phyloP scores from a whole-genome alignment of 2,888 invertebrate species.

The Abscondita cerata region DNA sequence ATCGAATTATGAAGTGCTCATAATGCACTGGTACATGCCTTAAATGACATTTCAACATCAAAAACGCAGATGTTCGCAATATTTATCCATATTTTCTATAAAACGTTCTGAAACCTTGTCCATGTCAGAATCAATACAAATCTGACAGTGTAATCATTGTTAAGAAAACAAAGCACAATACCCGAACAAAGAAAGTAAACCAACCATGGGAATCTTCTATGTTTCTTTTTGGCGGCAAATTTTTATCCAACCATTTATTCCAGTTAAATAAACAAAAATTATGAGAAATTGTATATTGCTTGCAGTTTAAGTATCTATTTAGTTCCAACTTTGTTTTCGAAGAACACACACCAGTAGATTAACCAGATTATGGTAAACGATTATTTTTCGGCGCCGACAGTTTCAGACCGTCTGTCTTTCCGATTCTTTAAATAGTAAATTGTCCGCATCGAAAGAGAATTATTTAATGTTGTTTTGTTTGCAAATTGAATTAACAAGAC shows the following conservation, averaged over 20 bases:
- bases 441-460: neutral
- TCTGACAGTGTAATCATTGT: constrained; percentile 37
- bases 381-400: constrained; percentile 51
- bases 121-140: constrained; percentile 40
- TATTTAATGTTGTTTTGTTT: neutral
- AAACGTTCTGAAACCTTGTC: constrained; percentile 29
- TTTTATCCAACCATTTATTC: constrained; percentile 54
- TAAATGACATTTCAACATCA: constrained; percentile 15
- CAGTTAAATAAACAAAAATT: constrained; percentile 50
- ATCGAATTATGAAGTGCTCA: too few species aligned
- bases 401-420: constrained; percentile 33
- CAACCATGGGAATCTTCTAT: constrained; percentile 46
- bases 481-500: neutral
- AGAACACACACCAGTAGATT: constrained; percentile 45
- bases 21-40: neutral
- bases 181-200: constrained; percentile 46
- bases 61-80: constrained; percentile 27
- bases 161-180: constrained; percentile 45
- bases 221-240: constrained; percentile 47
- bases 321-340: constrained; percentile 26
- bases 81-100: constrained; percentile 24
- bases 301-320: constrained; percentile 9
- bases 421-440: constrained; percentile 2
- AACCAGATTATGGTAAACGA: constrained; percentile 50
- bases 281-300: constrained; percentile 40